Evolutionary conservation across 2,797 vertebrate genomes (phyloP).

Genomic region (Amniataba percoides): DNA sequence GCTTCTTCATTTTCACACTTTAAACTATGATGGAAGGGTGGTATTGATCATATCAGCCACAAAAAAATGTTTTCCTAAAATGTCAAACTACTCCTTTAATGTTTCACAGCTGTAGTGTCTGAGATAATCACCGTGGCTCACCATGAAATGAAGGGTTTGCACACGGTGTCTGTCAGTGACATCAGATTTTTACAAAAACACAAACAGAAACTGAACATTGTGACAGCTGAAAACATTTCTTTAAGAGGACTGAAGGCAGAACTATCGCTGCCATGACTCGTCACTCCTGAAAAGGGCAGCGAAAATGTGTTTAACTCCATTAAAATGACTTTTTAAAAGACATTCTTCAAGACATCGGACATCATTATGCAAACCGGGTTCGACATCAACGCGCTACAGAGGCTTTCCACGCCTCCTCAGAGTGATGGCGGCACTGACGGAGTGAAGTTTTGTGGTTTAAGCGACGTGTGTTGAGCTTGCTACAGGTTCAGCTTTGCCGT

Average conservation of each 20-base stretch:
- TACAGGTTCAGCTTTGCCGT: conserved; percentile 22
- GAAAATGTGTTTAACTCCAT: background rate
- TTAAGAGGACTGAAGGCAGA: background rate
- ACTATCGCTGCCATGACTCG: background rate
- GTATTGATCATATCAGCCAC: background rate
- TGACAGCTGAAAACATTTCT: background rate
- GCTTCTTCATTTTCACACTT: background rate
- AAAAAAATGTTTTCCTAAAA: background rate
- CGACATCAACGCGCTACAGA: background rate
- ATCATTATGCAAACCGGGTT: background rate
- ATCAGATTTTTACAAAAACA: background rate
- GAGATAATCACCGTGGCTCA: background rate
- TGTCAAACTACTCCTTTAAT: conserved; percentile 8
- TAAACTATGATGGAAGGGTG: background rate
- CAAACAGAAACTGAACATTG: background rate
- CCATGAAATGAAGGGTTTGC: background rate
- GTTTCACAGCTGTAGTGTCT: background rate
- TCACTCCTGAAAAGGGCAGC: background rate
- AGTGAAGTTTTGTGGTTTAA: background rate
- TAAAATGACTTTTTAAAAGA: conserved; percentile 4
- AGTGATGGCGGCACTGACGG: background rate
- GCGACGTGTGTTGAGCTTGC: background rate
- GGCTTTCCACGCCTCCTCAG: background rate
- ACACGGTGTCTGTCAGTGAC: background rate
- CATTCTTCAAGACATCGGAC: conserved; percentile 52